Conservation (phyloP, 53 echinoderm and acorn worm genomes). For the Patiria pectinifera region DNA sequence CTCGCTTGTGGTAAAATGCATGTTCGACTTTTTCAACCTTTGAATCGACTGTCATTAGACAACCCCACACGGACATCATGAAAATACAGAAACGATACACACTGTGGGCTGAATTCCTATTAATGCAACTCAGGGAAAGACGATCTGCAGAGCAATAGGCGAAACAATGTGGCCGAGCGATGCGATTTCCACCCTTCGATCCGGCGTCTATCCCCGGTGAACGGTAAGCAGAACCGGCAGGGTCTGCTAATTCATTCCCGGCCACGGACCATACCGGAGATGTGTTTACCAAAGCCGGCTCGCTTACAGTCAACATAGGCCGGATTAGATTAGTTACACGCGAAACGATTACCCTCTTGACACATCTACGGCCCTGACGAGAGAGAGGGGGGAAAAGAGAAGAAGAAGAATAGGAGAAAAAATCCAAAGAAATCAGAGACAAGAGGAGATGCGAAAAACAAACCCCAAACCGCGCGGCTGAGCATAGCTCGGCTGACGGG, state of each 20-base stretch:
- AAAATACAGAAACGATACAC: not conserved
- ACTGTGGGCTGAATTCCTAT: constrained; percentile 30
- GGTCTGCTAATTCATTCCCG: constrained; percentile 36
- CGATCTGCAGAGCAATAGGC: constrained; percentile 37
- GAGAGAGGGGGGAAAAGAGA: constrained; percentile 32
- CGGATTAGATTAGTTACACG: constrained; percentile 57
- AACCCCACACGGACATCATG: not conserved
- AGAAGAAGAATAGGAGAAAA: constrained; percentile 5
- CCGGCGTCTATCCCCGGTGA: constrained; percentile 23
- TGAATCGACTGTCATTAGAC: not conserved
- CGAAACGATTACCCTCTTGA: constrained; percentile 55
- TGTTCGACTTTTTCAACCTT: not conserved
- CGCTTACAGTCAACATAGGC: constrained; percentile 46
- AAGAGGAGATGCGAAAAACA: constrained; percentile 22
- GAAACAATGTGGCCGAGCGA: constrained; percentile 42
- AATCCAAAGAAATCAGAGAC: constrained; percentile 40
- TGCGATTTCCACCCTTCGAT: constrained; percentile 45
- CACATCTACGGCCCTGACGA: constrained; percentile 20
- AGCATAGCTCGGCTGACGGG: constrained; percentile 32
- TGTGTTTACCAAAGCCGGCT: constrained; percentile 54
- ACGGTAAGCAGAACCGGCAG: not conserved
- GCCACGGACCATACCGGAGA: constrained; percentile 28
- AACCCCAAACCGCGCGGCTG: constrained; percentile 8
- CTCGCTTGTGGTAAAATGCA: not conserved
- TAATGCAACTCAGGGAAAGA: constrained; percentile 37